Conservation (phyloP, 2,113 vertebrate genomes). For the Cyprinodon variegatus region DNA sequence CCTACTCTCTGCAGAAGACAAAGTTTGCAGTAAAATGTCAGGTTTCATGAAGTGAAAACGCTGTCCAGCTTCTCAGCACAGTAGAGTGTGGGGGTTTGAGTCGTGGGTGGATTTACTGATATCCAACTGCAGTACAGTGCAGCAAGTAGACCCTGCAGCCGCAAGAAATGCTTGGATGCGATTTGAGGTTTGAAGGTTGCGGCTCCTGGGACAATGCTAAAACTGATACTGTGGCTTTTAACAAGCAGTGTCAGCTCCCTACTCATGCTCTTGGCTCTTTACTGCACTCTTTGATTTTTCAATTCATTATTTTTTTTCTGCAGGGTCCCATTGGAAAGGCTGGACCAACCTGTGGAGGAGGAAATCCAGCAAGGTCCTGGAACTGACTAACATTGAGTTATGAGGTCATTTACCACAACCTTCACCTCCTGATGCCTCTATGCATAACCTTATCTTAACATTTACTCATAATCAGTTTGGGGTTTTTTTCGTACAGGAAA, state of each 20-base stretch:
- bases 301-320: slow-evolving; percentile 62
- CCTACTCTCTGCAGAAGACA: slow-evolving; percentile 16
- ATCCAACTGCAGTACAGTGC: slow-evolving; percentile 39
- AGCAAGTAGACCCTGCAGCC: slow-evolving; percentile 44
- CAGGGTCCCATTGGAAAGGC: slow-evolving; percentile 9
- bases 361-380: slow-evolving; percentile 37
- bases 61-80: slow-evolving; percentile 10
- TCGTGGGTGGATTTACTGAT: slow-evolving; percentile 65
- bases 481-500: slow-evolving; percentile 9
- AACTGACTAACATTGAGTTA: slow-evolving; percentile 48
- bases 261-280: slow-evolving; percentile 44
- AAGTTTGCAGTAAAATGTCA: slow-evolving; percentile 12
- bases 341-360: slow-evolving; percentile 52
- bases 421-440: slow-evolving; percentile 34
- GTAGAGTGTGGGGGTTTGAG: slow-evolving; percentile 47
- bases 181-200: slow-evolving; percentile 51
- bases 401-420: slow-evolving; percentile 48
- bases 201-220: slow-evolving; percentile 45
- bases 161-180: slow-evolving; percentile 41
- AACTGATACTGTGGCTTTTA: slow-evolving; percentile 40
- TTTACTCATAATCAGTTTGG: slow-evolving; percentile 1
- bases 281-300: slow-evolving; percentile 71
- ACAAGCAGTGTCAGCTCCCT: slow-evolving; percentile 52
- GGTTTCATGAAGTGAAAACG: slow-evolving; percentile 6
- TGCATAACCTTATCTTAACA: background rate